phyloP scores from a whole-genome alignment of 1,140 invertebrate genomes.

The Drosophila malerkotliana region DNA sequence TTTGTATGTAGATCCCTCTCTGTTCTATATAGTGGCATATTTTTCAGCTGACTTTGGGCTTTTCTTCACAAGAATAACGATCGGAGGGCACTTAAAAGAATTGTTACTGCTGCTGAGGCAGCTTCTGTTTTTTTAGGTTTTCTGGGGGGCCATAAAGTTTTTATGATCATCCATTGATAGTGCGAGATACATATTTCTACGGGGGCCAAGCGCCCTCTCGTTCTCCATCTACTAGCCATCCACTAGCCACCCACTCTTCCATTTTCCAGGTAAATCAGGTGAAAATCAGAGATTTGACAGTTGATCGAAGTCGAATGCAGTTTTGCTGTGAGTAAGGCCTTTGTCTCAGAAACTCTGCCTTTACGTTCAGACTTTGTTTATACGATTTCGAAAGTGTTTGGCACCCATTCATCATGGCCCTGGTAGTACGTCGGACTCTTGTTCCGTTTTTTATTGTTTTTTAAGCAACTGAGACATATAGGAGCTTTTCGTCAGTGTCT shows the following conservation, averaged over 20 bases:
- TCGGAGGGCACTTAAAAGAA: conserved; percentile 76
- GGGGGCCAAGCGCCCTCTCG: conserved; percentile 35
- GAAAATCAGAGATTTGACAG: conserved; percentile 63
- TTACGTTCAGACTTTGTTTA: conserved; percentile 61
- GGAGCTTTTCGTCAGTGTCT: conserved; percentile 60
- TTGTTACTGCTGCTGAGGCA: conserved; percentile 61
- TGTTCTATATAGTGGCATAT: conserved; percentile 55
- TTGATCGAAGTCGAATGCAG: conserved; percentile 76
- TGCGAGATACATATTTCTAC: conserved; percentile 16
- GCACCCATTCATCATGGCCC: conserved; percentile 71
- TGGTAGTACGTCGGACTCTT: conserved; percentile 17
- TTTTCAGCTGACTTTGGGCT: conserved; percentile 77
- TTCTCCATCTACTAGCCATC: neutral
- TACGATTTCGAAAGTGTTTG: conserved; percentile 71
- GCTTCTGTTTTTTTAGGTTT: conserved; percentile 19
- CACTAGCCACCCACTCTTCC: neutral
- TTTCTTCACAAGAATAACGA: conserved; percentile 64
- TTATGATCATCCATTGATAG: conserved; percentile 57
- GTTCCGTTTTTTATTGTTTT: conserved; percentile 67
- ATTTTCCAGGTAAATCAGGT: conserved; percentile 26
- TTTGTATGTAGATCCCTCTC: conserved; percentile 50
- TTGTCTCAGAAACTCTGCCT: conserved; percentile 28
- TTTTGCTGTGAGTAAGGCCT: conserved; percentile 26
- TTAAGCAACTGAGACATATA: conserved; percentile 50
- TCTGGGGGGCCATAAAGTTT: conserved; percentile 70